These are phyloP conservation scores for Platyscapa corneri DNA, from an alignment of 1,140 invertebrate species.

Conservation along the genomic window DNA sequence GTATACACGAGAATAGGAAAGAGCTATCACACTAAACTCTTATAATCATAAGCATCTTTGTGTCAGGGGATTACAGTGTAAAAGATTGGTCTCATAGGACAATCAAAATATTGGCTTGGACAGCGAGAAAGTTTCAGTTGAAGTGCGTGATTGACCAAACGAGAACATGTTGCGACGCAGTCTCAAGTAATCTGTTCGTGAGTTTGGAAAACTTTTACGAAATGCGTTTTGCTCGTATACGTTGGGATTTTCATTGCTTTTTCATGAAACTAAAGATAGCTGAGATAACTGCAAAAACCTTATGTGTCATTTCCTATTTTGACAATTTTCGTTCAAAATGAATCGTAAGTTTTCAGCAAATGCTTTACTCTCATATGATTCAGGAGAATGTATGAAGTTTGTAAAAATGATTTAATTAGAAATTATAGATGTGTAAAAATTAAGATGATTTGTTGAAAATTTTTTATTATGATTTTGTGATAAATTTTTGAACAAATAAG, in stretches of 20 bases:
- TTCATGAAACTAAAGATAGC: not conserved
- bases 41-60: constrained; percentile 44
- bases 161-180: not conserved
- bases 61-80: constrained; percentile 15
- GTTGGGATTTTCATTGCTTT: not conserved
- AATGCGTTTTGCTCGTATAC: not conserved
- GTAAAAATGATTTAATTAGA: not conserved
- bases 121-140: not conserved
- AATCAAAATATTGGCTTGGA: constrained; percentile 19
- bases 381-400: not conserved
- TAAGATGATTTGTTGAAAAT: not conserved
- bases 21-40: constrained; percentile 22
- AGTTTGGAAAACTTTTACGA: not conserved
- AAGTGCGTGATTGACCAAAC: constrained; percentile 10
- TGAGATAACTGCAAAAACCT: not conserved
- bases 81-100: not conserved
- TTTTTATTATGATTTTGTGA: not conserved
- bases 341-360: not conserved
- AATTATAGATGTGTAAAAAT: not conserved
- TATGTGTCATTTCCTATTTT: not conserved
- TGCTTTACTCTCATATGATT: not conserved
- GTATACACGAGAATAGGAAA: not conserved
- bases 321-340: not conserved
- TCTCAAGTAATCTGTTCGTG: not conserved
- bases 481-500: not conserved